Evolutionary conservation across 2,888 invertebrate species (phyloP), one percentile per base, ranked within the genome.

Genomic region (Proisotoma minuta): DNA sequence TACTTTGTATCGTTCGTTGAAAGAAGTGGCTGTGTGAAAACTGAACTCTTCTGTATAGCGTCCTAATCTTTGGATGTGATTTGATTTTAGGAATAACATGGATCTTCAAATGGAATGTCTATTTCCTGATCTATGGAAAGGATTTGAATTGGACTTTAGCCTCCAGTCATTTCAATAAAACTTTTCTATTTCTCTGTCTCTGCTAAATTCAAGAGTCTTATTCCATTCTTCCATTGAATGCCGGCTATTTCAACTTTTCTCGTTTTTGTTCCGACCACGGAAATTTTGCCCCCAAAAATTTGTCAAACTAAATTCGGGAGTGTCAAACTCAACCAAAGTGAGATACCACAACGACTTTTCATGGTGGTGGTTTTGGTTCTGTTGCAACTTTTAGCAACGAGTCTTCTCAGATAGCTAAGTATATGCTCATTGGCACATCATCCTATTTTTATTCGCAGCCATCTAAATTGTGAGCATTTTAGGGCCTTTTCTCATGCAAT

Each of bases 121-220:
- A 56, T 56, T 56, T 56, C 56, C 23, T 56, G 56, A 56, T 56
- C 43, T 56, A 56, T 56, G 18, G 56, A 56, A 40, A 40, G 56
- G 56, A 43, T 43, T 56, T 56, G 27, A 56, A 56, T 56, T 40
- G 56, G 34, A 43, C 12, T 56, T 56, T 56, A 56, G 56, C 56
- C 43, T 39, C 4, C 3, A 56, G 56, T 56, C 56, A 56, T 56
- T 56, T 56, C 56, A 40, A 56, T 56, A 56, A 56, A 56, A 56
- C 40, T 40, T 40, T 23, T 40, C 28, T 57, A 18, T 29, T 29
- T 49, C 29, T 27, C 23, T 57, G 10, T 22, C 22, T 26, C 27
- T 22, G n/a, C n/a, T 4, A 22, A 28, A 20, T 39, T 29, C 39
- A 29, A 8, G 23, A 54, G 34, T 54, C 23, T 23, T 8, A 20